Evolutionary conservation across 2,113 vertebrate species (phyloP), one percentile per base, ranked within the genome.

Genomic region (Hippocampus mohnikei): DNA sequence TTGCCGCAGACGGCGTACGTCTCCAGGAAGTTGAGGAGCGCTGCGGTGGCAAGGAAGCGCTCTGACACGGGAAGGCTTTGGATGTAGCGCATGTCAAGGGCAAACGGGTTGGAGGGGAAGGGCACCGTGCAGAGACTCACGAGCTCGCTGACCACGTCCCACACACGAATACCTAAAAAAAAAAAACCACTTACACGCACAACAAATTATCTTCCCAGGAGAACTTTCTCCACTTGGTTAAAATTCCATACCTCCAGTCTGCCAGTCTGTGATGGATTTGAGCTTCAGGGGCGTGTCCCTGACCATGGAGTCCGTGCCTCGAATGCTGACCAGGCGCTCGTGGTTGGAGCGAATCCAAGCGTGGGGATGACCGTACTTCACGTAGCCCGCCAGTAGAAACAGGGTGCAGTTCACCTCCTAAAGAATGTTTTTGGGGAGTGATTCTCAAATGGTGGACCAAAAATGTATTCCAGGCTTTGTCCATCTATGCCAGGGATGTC

Each of bases 331-430:
- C 70, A 93, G 87, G 29, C 92, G 90, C 69, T 93, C 90, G 53
- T 93, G 92, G 72, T 94, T 94, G 83, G 93, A 94, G 74, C 93
- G 90, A 41, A 94, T 92, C 93, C 93, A 94, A 55, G 90, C 91
- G 70, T 93, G 90, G 16, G 93, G 93, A 2, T 89, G 88, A 1
- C 91, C 92, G 60, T 94, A 94, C 64, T 90, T 93, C 72, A 93
- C 82, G 29, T 94, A 94, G 29, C 92, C 91, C 0, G 93, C 93
- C 88, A 94, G 50, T 62, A 94, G 61, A 71, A 94, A 94, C 44
- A 94, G 90, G 70, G 93, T 94, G 85, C 93, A 93, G 81, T 93
- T 92, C 21, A 92, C 81, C 83, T 93, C 92, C 93, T 94, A 83
- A 50, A 3, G 59, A 13, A 44, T 44, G 42, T 50, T 50, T 50